A percentile compares a stretch with the other conserved stretches of the same genome.
phyloP scores from a whole-genome alignment of 2,888 invertebrate species.

The Microchrysa polita region DNA sequence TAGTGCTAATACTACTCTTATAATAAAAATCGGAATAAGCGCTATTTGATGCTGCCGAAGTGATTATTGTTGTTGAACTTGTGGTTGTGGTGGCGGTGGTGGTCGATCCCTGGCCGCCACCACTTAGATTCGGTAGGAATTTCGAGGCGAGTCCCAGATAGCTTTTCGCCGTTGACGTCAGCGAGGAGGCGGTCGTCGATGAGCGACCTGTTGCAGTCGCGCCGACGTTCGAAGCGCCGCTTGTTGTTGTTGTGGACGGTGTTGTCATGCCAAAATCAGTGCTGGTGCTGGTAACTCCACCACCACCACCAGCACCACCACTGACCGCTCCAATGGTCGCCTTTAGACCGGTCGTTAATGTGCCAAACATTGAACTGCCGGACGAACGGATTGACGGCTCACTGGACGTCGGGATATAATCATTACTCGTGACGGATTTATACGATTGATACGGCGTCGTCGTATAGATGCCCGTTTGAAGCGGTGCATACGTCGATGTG shows the following conservation, averaged over 20 bases:
- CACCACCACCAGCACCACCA: conserved; percentile 23
- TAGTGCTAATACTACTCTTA: conserved; percentile 17
- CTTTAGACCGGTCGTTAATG: conserved; percentile 46
- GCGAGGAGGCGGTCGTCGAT: conserved; percentile 40
- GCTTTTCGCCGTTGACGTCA: conserved; percentile 48
- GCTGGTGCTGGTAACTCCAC: too few relatives aligned
- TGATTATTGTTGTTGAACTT: not conserved
- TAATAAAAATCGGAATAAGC: conserved; percentile 25
- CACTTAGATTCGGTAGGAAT: conserved; percentile 48
- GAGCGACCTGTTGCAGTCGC: conserved; percentile 19
- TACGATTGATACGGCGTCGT: conserved; percentile 38
- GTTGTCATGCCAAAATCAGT: not conserved
- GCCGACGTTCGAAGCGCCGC: conserved; percentile 4
- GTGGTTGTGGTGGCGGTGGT: conserved; percentile 45
- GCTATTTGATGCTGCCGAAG: conserved; percentile 43
- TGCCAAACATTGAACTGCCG: conserved; percentile 34
- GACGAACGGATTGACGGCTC: not conserved
- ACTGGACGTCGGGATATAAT: not conserved
- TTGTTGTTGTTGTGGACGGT: conserved; percentile 5
- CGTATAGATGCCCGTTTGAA: conserved; percentile 4
- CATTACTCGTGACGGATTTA: conserved; percentile 28
- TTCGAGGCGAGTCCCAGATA: conserved; percentile 49
- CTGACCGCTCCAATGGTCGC: conserved; percentile 47
- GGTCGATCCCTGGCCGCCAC: conserved; percentile 24
- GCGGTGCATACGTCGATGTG: conserved; percentile 9